A percentile compares a stretch with the other conserved stretches of the same genome.
These are phyloP conservation scores for Chelmon rostratus DNA, from an alignment of 2,797 vertebrate species.

Conservation along the genomic window DNA sequence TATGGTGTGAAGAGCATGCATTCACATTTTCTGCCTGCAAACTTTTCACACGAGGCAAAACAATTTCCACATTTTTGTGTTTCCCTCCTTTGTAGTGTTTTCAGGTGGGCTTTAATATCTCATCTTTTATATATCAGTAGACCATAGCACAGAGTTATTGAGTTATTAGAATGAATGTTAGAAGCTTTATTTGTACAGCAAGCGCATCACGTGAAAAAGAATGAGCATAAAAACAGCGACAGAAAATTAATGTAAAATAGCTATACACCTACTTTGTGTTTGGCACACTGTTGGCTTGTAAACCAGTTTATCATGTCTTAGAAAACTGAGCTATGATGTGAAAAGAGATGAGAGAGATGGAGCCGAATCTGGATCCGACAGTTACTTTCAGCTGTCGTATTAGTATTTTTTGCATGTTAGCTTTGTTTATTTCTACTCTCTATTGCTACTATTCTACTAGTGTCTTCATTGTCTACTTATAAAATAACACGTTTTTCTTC, in stretches of 20 bases:
- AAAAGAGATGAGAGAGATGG: neutral
- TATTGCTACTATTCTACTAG: too few relatives aligned
- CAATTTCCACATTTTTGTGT: neutral
- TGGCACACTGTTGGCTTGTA: neutral
- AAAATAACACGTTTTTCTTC: too few relatives aligned
- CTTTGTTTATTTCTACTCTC: too few relatives aligned
- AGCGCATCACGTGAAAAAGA: too few relatives aligned
- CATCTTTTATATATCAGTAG: neutral
- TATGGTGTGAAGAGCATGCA: neutral
- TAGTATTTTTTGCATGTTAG: neutral
- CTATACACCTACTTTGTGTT: neutral
- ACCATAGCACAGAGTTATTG: too few relatives aligned
- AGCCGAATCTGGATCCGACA: constrained; percentile 22
- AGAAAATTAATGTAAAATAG: too few relatives aligned
- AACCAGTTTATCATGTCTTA: neutral
- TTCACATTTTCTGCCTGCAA: neutral
- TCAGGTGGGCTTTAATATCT: neutral
- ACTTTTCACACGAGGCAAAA: neutral
- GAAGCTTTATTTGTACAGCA: too few relatives aligned
- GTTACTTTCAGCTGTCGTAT: neutral
- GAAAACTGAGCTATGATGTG: constrained; percentile 2
- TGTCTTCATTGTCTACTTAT: too few relatives aligned
- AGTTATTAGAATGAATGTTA: neutral
- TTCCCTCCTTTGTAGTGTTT: neutral
- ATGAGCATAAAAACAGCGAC: too few relatives aligned